phyloP scores from a whole-genome alignment of 1,140 invertebrate species.

The Brachystomella parvula region DNA sequence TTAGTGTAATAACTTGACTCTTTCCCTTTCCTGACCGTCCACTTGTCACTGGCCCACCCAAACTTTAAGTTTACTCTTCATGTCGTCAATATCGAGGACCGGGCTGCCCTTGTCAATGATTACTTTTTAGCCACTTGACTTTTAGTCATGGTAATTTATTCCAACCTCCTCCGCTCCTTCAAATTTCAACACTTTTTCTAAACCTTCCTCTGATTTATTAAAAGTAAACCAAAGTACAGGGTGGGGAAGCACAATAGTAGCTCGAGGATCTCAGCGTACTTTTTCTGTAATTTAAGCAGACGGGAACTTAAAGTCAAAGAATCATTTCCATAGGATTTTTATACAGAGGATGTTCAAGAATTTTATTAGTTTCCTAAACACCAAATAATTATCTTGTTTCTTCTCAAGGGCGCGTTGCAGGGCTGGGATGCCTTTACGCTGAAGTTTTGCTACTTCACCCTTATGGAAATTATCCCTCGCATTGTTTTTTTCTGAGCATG shows the following conservation, averaged over 20 bases:
- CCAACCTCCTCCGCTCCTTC: neutral
- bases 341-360: too few relatives aligned
- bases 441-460: neutral
- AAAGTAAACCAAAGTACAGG: neutral
- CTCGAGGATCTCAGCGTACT: too few relatives aligned
- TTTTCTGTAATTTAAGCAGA: too few relatives aligned
- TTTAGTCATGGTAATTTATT: neutral
- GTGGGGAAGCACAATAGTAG: neutral
- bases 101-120: neutral
- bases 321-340: too few relatives aligned
- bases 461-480: neutral
- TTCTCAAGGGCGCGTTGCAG: neutral
- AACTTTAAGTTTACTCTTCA: constrained; percentile 24
- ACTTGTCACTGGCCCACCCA: constrained; percentile 22
- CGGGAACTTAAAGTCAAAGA: too few relatives aligned
- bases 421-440: neutral
- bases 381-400: too few relatives aligned
- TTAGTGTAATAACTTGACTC: neutral
- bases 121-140: neutral
- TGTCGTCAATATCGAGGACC: constrained; percentile 1
- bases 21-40: neutral
- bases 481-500: neutral
- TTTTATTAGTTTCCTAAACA: too few relatives aligned
- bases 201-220: neutral
- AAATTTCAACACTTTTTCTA: too few relatives aligned